Conservation (phyloP, 2,888 invertebrate genomes). For the Polydrusus pterygomalis region DNA sequence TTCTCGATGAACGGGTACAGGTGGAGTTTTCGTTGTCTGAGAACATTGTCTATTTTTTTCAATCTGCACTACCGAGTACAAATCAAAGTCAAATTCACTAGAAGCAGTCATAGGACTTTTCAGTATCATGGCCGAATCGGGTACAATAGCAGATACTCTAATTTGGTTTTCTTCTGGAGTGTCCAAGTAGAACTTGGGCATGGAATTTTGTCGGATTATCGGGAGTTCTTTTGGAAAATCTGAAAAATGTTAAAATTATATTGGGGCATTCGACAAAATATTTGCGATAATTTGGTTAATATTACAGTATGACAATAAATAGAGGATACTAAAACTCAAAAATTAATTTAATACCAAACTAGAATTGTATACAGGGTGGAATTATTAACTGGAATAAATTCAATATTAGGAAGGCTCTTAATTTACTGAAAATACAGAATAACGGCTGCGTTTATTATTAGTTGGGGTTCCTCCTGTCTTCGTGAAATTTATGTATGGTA, state of each 20-base stretch:
- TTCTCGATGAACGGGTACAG: slow-evolving; percentile 55
- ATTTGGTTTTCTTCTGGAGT: slow-evolving; percentile 68
- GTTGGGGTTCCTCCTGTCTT: too few species aligned
- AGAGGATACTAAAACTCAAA: too few species aligned
- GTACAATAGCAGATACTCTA: slow-evolving; percentile 63
- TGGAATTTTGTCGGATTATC: slow-evolving; percentile 69
- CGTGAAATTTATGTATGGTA: too few species aligned
- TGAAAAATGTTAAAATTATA: neutral
- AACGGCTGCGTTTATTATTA: too few species aligned
- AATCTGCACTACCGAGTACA: slow-evolving; percentile 70
- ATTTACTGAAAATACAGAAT: too few species aligned
- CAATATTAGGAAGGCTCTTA: too few species aligned
- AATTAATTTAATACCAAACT: too few species aligned
- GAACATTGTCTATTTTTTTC: slow-evolving; percentile 64
- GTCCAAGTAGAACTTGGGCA: slow-evolving; percentile 71
- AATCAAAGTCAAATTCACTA: slow-evolving; percentile 65
- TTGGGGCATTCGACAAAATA: too few species aligned
- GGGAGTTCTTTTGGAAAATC: slow-evolving; percentile 67
- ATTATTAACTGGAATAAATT: too few species aligned
- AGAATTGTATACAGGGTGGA: too few species aligned
- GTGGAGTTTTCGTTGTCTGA: slow-evolving; percentile 48
- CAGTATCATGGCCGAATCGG: slow-evolving; percentile 63
- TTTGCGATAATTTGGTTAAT: too few species aligned
- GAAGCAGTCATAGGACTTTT: slow-evolving; percentile 66
- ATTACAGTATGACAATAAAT: too few species aligned